Percentiles rank a stretch among this genome's conserved stretches.
phyloP scores from a whole-genome alignment of 2,888 invertebrate species.

The Steinernema scapterisci region DNA sequence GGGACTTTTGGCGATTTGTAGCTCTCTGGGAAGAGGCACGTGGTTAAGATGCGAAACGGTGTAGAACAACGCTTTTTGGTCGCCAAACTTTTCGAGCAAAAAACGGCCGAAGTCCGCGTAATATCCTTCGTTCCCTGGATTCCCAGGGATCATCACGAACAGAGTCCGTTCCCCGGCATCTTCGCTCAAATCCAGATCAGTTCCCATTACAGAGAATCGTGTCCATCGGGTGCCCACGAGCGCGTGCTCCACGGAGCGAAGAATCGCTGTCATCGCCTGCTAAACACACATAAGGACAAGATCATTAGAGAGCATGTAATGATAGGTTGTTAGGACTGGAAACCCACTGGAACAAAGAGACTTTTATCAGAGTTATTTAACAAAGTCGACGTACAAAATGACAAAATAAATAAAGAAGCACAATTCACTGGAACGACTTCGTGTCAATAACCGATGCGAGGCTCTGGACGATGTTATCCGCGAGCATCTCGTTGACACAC shows the following conservation, averaged over 20 bases:
- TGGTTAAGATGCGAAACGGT: conserved; percentile 59
- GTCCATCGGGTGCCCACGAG: conserved; percentile 57
- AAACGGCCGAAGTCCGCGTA: conserved; percentile 57
- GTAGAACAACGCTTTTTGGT: conserved; percentile 33
- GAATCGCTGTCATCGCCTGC: background rate
- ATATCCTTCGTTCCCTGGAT: conserved; percentile 62
- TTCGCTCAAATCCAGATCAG: conserved; percentile 41
- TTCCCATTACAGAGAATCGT: conserved; percentile 55
- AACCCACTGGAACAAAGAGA: background rate
- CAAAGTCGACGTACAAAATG: background rate
- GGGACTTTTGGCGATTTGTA: conserved; percentile 11
- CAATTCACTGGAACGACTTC: conserved; percentile 54
- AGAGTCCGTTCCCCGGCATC: conserved; percentile 35
- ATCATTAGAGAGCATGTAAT: background rate
- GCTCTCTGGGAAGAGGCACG: conserved; percentile 52
- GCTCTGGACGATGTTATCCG: conserved; percentile 65
- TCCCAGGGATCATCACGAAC: conserved; percentile 43
- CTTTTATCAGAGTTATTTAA: background rate
- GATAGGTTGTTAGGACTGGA: background rate
- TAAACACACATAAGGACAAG: background rate
- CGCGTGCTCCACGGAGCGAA: conserved; percentile 7
- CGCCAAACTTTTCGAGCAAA: conserved; percentile 42
- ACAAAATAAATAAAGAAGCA: background rate
- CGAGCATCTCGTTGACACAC: conserved; percentile 72
- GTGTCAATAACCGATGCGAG: conserved; percentile 64